Conservation (phyloP, 37 sponge, comb jelly and placozoan genomes). For the Tethya wilhelma region DNA sequence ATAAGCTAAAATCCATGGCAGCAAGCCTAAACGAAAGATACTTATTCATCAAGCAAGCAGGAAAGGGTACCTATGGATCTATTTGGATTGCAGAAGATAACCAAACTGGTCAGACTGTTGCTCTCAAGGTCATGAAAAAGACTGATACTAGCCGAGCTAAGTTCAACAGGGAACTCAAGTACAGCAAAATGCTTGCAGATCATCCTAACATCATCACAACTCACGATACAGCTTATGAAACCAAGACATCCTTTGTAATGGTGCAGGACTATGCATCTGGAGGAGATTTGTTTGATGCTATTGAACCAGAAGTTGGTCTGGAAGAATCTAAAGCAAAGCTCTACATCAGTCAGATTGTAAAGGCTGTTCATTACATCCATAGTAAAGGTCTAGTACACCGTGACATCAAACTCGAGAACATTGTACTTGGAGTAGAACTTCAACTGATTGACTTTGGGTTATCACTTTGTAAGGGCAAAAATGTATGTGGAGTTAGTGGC, state of each 20-base stretch:
- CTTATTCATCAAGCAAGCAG: constrained; percentile 68
- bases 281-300: constrained; percentile 85
- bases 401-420: constrained; percentile 94
- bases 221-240: constrained; percentile 69
- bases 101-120: constrained; percentile 52
- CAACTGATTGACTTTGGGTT: constrained; percentile 94
- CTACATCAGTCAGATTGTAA: constrained; percentile 71
- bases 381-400: constrained; percentile 90
- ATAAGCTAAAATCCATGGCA: too few relatives aligned
- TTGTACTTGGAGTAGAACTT: constrained; percentile 83
- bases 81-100: constrained; percentile 83
- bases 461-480: constrained; percentile 85
- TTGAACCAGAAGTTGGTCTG: constrained; percentile 78
- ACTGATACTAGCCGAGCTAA: constrained; percentile 44
- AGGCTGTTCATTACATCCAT: constrained; percentile 91
- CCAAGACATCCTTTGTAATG: constrained; percentile 68
- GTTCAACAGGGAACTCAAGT: constrained; percentile 91
- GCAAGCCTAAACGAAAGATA: constrained; percentile 74
- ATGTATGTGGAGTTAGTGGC: constrained; percentile 87
- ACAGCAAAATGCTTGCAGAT: constrained; percentile 66
- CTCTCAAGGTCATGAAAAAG: constrained; percentile 84
- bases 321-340: constrained; percentile 51
- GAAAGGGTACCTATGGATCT: constrained; percentile 87
- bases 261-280: constrained; percentile 81
- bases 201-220: constrained; percentile 82